Evolutionary conservation across 2,888 invertebrate species (phyloP).

Genomic region (Drosophila formosana): DNA sequence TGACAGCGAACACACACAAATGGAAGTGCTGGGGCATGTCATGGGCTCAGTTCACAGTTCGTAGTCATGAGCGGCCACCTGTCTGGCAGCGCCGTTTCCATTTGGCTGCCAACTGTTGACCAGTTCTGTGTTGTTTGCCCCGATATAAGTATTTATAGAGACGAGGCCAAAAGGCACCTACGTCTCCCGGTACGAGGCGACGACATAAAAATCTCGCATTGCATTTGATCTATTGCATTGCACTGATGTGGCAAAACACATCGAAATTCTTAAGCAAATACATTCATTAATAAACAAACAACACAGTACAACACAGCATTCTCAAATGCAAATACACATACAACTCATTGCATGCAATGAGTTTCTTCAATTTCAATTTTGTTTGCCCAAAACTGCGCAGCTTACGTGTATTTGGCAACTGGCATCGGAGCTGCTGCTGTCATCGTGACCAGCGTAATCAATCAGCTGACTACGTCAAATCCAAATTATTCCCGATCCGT

Average conservation of each 20-base stretch:
- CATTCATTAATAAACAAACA: slow-evolving; percentile 38
- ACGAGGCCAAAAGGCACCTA: slow-evolving; percentile 33
- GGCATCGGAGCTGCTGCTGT: slow-evolving; percentile 15
- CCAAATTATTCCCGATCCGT: slow-evolving; percentile 24
- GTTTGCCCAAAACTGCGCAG: slow-evolving; percentile 51
- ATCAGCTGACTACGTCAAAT: slow-evolving; percentile 40
- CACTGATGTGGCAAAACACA: slow-evolving; percentile 5
- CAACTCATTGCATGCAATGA: not conserved
- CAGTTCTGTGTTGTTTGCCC: slow-evolving; percentile 1
- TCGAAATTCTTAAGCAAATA: slow-evolving; percentile 35
- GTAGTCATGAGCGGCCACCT: not conserved
- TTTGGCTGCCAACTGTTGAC: slow-evolving; percentile 5
- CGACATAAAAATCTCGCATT: slow-evolving; percentile 25
- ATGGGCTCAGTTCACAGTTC: not conserved
- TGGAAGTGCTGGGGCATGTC: slow-evolving; percentile 8
- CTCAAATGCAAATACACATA: slow-evolving; percentile 14
- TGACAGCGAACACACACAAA: slow-evolving; percentile 6
- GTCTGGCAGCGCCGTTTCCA: not conserved
- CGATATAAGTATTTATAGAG: slow-evolving; percentile 25
- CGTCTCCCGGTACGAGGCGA: slow-evolving; percentile 13
- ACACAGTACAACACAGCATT: slow-evolving; percentile 31
- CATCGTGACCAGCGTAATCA: slow-evolving; percentile 49
- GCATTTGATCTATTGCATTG: slow-evolving; percentile 31
- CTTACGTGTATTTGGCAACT: slow-evolving; percentile 55
- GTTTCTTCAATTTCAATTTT: slow-evolving; percentile 8